Evolutionary conservation across 2,113 vertebrate species (phyloP).

Genomic region (Ameiurus melas): DNA sequence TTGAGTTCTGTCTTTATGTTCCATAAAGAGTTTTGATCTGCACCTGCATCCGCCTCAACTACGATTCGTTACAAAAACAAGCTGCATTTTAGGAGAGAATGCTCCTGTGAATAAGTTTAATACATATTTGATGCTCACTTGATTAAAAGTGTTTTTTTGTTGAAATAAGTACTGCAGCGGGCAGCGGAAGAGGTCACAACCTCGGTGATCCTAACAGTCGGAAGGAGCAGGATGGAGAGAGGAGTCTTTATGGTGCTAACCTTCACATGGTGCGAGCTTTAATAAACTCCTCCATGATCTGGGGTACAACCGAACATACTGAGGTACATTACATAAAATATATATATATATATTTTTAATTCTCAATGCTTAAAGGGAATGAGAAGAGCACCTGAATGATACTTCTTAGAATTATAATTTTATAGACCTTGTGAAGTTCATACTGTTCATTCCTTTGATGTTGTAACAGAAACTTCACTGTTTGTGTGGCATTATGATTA

Average conservation of each 20-base stretch:
- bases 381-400: not conserved
- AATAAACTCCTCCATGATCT: constrained; percentile 52
- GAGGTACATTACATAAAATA: constrained; percentile 21
- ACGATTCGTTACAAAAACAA: too few relatives aligned
- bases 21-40: too few relatives aligned
- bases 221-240: constrained; percentile 14
- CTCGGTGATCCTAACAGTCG: constrained; percentile 40
- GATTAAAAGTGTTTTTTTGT: not conserved
- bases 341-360: not conserved
- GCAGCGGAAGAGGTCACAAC: constrained; percentile 41
- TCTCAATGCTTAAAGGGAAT: not conserved
- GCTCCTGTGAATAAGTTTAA: not conserved
- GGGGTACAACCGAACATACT: constrained; percentile 29
- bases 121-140: not conserved
- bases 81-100: not conserved
- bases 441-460: not conserved
- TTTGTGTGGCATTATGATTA: too few relatives aligned
- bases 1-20: too few relatives aligned
- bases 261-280: constrained; percentile 42
- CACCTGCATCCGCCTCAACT: too few relatives aligned
- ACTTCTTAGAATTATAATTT: too few relatives aligned
- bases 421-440: not conserved
- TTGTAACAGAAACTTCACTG: too few relatives aligned
- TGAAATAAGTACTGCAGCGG: not conserved
- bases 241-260: constrained; percentile 44